Base-by-base conservation (phyloP, 2,113 vertebrate species). In the Herpetotheres cachinnans region DNA sequence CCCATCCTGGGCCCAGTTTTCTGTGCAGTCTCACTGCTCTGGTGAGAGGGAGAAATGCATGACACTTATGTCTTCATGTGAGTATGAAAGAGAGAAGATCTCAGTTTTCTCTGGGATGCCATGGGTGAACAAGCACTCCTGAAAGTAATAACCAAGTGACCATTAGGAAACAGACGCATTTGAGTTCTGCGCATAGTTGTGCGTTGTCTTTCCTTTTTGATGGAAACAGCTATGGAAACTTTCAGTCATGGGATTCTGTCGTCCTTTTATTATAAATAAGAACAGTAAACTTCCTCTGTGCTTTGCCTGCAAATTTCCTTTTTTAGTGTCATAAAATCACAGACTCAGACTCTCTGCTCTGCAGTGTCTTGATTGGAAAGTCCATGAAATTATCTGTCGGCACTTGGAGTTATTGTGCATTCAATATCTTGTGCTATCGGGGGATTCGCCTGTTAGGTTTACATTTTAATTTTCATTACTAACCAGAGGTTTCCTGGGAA, bases 1-100 rank as follows among this genome's bases (percentile, higher is more conserved):
- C 46, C 25, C 0, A 0, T 12, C 62, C 20, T 0, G 3, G 70
- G 27, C 7, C 2, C 65, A 21, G 10, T 47, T 29, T 47, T 49
- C 26, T 54, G 42, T 0, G 3, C 59, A 21, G 78, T 20, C 59
- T 69, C 17, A 2, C 42, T 44, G n/a, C 46, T 81, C 14, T 38
- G 67, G 30, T 65, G 27, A 59, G 50, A 59, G 24, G 22, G 26
- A 81, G 56, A 71, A 61, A n/a, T 13, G 20, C 6, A 4, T 55
- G 30, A 16, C 0, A 4, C 32, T 61, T 80, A 9, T 1, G 1
- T 65, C 69, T 52, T 63, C 8, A 25, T 52, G 30, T 26, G 19
- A 36, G n/a, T 18, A 3, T 7, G 30, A 42, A 9, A 26, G 54
- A 36, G 36, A 30, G n/a, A 38, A 36, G 17, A 38, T 25, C 25